These are phyloP conservation scores for Protaetia brevitarsis DNA, from an alignment of 1,140 invertebrate genomes.

Conservation along the genomic window DNA sequence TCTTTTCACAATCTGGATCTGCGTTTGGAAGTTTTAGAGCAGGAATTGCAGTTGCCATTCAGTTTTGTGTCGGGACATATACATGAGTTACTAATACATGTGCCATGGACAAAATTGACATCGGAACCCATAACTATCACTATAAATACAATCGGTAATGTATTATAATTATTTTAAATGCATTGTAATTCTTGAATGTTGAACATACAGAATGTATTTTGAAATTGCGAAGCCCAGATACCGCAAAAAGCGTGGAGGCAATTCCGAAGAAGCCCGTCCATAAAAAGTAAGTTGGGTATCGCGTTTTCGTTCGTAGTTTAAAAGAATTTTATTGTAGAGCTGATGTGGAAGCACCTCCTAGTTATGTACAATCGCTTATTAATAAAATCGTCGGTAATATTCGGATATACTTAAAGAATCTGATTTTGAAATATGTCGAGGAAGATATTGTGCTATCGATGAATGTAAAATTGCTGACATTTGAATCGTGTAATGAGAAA, in stretches of 20 bases:
- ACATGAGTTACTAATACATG: constrained; percentile 88
- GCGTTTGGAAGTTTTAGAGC: constrained; percentile 84
- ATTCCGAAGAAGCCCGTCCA: constrained; percentile 17
- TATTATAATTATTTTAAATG: constrained; percentile 15
- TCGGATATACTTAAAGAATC: constrained; percentile 84
- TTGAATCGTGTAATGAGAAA: constrained; percentile 75
- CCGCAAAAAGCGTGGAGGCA: neutral
- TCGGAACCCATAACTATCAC: constrained; percentile 94
- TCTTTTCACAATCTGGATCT: constrained; percentile 91
- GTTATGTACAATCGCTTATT: constrained; percentile 76
- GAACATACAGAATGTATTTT: constrained; percentile 45
- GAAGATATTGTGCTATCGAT: constrained; percentile 95
- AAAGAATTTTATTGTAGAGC: constrained; percentile 44
- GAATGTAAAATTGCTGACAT: constrained; percentile 83
- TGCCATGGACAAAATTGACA: constrained; percentile 93
- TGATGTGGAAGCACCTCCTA: constrained; percentile 52
- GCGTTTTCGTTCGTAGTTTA: neutral
- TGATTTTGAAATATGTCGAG: constrained; percentile 96
- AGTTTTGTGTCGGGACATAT: constrained; percentile 92
- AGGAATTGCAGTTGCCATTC: constrained; percentile 85
- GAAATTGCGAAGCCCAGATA: constrained; percentile 42
- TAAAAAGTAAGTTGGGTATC: constrained; percentile 13
- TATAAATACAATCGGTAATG: constrained; percentile 87
- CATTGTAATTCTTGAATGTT: constrained; percentile 4
- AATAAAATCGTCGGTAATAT: constrained; percentile 92